Evolutionary conservation across 2,113 vertebrate genomes (phyloP), one percentile per base, ranked within the genome.

Genomic region (Nerophis lumbriciformis): DNA sequence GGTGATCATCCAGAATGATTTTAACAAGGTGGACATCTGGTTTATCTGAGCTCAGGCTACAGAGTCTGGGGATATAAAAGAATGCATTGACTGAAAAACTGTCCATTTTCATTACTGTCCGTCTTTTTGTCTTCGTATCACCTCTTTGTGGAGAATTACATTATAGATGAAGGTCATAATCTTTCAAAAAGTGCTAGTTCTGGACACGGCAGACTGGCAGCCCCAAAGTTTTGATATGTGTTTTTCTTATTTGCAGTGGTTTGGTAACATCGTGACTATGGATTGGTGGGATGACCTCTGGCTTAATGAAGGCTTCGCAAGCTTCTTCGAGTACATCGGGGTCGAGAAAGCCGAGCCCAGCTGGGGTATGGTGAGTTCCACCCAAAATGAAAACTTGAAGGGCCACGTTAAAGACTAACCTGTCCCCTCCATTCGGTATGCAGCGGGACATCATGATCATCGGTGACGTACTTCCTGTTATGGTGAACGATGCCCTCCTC

Each of bases 221-320:
- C 28, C 28, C 28, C 28, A 28, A 28, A 28, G 28, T 28, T 28
- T 28, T 28, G 28, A 28, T 1, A 28, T 28, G 28, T 28, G 28
- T 28, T 28, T 28, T 28, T 12, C 2, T 45, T 12, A 0, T 55
- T 76, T 88, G 8, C 73, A 99, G 97, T 99, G 97, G 97, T 99
- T 99, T 90, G 97, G 97, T 63, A 99, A 99, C 84, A 93, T 88
- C 42, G 97, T 98, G 78, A 99, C 97, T 5, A 98, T 99, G 97
- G 93, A 96, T 28, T 98, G 97, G 97, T 99, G 97, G 97, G 95
- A 99, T 12, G 97, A 98, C 69, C 80, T 99, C 71, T 99, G 97
- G 97, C 87, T 99, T 11, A 99, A 97, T 50, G 96, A 98, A 80
- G 97, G 97, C 69, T 99, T 99, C 74, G 95, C 97, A 71, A 96